Evolutionary conservation across 2,797 vertebrate species (phyloP).

Genomic region (Muscicapa striata): DNA sequence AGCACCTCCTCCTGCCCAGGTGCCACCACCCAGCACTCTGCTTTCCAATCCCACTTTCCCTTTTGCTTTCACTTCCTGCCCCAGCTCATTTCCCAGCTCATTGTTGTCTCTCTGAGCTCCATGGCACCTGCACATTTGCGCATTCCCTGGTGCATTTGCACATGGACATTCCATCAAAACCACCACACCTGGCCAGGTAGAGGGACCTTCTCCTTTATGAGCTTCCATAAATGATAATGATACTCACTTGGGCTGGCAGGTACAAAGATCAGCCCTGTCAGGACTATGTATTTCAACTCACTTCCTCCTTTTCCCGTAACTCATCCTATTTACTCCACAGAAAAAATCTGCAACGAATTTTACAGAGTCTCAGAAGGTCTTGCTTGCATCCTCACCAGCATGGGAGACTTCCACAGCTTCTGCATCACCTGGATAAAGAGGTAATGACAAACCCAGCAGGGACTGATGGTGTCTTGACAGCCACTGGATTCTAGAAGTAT

Average conservation of each 20-base stretch:
- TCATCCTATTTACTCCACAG: background rate
- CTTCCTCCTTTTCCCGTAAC: background rate
- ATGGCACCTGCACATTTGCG: accelerated
- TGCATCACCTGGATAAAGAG: background rate
- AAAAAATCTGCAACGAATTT: background rate
- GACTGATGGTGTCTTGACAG: background rate
- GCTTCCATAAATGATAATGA: background rate
- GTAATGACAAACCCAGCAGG: background rate
- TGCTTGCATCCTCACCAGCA: background rate
- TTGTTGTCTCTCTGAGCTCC: too few relatives aligned
- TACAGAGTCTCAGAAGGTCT: background rate
- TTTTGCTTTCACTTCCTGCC: background rate
- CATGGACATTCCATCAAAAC: accelerated
- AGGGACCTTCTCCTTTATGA: background rate
- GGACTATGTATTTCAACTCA: too few relatives aligned
- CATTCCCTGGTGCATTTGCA: background rate
- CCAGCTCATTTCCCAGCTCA: background rate
- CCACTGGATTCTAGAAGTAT: background rate
- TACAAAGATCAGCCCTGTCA: background rate
- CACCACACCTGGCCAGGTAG: background rate
- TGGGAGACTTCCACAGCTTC: background rate
- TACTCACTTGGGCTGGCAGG: background rate
- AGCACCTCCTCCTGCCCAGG: background rate
- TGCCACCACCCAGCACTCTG: background rate
- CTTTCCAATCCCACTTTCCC: background rate